phyloP scores from a whole-genome alignment of 2,888 invertebrate species.

The Aproaerema taeniolella region DNA sequence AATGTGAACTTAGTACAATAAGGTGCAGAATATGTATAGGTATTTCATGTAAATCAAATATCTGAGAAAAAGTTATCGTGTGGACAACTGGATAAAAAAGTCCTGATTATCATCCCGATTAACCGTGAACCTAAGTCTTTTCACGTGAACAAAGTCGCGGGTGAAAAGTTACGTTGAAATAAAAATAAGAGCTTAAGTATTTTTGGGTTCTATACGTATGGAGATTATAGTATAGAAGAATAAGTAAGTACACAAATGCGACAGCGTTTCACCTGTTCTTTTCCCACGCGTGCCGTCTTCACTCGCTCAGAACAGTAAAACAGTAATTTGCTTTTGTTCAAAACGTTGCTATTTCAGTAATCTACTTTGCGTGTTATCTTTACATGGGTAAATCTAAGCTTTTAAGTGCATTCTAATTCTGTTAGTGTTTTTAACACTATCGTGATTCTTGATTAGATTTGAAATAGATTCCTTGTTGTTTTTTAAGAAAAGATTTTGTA shows the following conservation, averaged over 20 bases:
- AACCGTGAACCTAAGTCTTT: too few relatives aligned
- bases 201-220: conserved; percentile 27
- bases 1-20: too few relatives aligned
- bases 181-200: not conserved
- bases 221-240: conserved; percentile 35
- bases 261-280: conserved; percentile 48
- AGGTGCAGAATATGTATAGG: too few relatives aligned
- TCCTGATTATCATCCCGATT: too few relatives aligned
- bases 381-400: conserved; percentile 38
- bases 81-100: too few relatives aligned
- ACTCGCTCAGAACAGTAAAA: conserved; percentile 32
- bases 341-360: conserved; percentile 48
- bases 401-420: conserved; percentile 9
- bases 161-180: too few relatives aligned
- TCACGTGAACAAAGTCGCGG: too few relatives aligned
- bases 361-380: conserved; percentile 41
- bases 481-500: too few relatives aligned
- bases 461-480: too few relatives aligned
- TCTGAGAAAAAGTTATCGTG: too few relatives aligned
- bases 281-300: conserved; percentile 53
- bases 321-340: conserved; percentile 66
- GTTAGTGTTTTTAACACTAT: conserved; percentile 1
- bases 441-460: too few relatives aligned
- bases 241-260: conserved; percentile 51
- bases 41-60: too few relatives aligned